phyloP scores from a whole-genome alignment of 2,888 invertebrate genomes.

The Acanthoscelides obtectus region DNA sequence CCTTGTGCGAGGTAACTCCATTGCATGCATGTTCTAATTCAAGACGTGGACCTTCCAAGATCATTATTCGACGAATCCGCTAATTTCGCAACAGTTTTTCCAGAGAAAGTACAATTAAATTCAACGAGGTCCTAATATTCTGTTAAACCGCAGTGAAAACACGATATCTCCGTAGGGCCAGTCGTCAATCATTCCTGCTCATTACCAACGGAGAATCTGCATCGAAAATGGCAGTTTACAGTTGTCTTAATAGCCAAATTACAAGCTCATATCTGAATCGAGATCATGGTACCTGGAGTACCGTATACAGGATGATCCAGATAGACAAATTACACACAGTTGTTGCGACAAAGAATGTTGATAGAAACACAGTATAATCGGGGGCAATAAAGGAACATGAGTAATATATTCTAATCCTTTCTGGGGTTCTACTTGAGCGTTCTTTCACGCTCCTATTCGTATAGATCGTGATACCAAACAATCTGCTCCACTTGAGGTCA shows the following conservation, averaged over 20 bases:
- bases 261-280: not conserved
- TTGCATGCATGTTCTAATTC: no score
- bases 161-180: not conserved
- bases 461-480: no score
- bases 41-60: no score
- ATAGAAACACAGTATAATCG: no score
- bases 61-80: not conserved
- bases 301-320: not conserved
- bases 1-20: no score
- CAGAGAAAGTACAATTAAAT: not conserved
- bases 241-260: not conserved
- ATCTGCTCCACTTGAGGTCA: no score
- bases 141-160: not conserved
- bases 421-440: no score
- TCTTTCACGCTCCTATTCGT: no score
- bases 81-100: not conserved
- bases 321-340: no score
- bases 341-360: no score
- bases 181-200: not conserved
- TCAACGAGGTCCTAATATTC: not conserved
- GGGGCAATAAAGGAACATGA: no score
- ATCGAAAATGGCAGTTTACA: not conserved
- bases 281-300: not conserved
- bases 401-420: no score
- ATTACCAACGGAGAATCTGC: not conserved